Base-by-base conservation (phyloP, 2,113 vertebrate species). In the Ciconia stormi region DNA sequence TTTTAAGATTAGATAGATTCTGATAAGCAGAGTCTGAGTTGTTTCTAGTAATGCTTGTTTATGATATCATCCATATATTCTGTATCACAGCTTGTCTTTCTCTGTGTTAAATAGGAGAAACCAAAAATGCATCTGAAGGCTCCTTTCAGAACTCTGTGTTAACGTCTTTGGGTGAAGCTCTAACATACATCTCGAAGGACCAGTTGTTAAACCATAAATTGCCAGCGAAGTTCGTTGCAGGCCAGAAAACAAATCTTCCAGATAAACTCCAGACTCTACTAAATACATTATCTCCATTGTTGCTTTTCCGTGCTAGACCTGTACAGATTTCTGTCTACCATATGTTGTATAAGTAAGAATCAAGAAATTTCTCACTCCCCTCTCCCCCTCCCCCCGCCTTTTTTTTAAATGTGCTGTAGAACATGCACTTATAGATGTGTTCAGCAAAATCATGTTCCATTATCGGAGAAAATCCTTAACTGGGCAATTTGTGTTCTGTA, bases 301-400 rank as follows among this genome's bases (percentile, higher is more conserved):
- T 99, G 77, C 98, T 99, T 82, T 99, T 99, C 95, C 98, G 98
- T 94, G 98, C 99, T 86, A 98, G 99, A 63, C 98, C 99, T 38
- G 98, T 99, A 80, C 99, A 99, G 95, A 98, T 99, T 69, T 97
- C 99, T 6, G 98, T 98, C 80, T 99, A 99, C 96, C 98, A 98
- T 74, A 97, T 99, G 93, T 97, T 99, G n/a, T 97, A 99, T 95
- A 99, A 99, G 99, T 99, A 98, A 98, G 98, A 83, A 47, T 82
- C 53, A 89, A 77, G 14, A 59, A 29, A 47, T 74, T 59, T 92
- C 34, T 88, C 26, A 25, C 36, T 82, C 26, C 22, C 1, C 1
- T 59, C 4, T 3, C 20, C 11, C 38, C 38, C 8, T 40, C 34
- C 42, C 26, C 20, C 21, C 6, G 1, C 5, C 3, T 15, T 2